Evolutionary conservation across 2,113 vertebrate species (phyloP).

Genomic region (Larimichthys polyactis): DNA sequence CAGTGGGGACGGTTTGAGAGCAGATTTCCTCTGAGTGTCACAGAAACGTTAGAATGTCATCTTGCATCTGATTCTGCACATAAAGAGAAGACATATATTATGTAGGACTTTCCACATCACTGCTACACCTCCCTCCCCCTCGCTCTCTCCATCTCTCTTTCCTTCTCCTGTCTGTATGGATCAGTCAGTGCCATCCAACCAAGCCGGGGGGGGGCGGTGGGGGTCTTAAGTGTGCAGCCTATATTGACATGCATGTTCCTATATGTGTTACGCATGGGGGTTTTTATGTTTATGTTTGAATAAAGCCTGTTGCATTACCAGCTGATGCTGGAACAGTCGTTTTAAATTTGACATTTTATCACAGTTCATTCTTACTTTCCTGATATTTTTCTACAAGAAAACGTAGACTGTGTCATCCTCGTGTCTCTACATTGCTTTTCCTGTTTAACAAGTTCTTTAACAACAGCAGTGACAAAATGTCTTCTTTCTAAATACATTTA

Average conservation of each 20-base stretch:
- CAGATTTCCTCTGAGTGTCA: slow-evolving; percentile 24
- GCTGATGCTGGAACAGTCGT: background rate
- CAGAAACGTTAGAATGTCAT: slow-evolving; percentile 36
- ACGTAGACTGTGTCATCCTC: background rate
- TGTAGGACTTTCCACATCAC: slow-evolving; percentile 38
- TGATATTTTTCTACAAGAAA: background rate
- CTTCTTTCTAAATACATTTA: background rate
- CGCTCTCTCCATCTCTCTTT: slow-evolving; percentile 53
- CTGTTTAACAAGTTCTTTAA: background rate
- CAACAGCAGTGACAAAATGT: background rate
- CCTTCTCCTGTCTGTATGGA: slow-evolving; percentile 69
- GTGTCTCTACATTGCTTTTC: background rate
- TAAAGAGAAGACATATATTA: slow-evolving; percentile 40
- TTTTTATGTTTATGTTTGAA: slow-evolving; percentile 25
- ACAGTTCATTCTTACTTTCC: background rate
- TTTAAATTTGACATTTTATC: background rate
- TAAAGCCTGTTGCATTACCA: background rate
- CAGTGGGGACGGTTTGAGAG: slow-evolving; percentile 35
- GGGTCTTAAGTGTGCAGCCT: slow-evolving; percentile 46
- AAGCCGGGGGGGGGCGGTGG: slow-evolving; percentile 45
- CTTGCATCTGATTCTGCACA: slow-evolving; percentile 47
- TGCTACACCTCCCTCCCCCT: slow-evolving; percentile 45
- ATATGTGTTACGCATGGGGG: slow-evolving; percentile 11
- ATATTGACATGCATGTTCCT: slow-evolving; percentile 25
- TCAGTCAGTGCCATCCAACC: slow-evolving; percentile 71